phyloP scores from a whole-genome alignment of 2,113 vertebrate genomes.

The Nycticebus coucang region DNA sequence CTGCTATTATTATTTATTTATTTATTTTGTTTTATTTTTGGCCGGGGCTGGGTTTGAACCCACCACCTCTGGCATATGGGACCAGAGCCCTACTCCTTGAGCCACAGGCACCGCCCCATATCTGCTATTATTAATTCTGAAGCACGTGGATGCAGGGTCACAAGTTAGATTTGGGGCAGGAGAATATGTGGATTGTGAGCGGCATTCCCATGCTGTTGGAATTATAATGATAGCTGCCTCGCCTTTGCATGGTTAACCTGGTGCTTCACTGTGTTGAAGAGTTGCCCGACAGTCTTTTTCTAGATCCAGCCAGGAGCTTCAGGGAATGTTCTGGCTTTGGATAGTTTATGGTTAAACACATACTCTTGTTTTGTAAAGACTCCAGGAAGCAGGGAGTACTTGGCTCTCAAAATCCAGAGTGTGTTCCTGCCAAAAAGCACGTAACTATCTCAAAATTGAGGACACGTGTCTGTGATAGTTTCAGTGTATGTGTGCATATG shows the following conservation, averaged over 20 bases:
- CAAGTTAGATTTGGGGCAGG: background rate
- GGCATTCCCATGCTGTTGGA: background rate
- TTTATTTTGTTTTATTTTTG: no score
- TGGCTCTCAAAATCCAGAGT: slow-evolving; percentile 64
- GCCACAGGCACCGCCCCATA: no score
- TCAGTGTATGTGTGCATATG: background rate
- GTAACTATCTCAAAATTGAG: slow-evolving; percentile 77
- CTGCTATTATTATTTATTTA: background rate
- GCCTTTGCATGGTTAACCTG: background rate
- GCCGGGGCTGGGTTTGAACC: no score
- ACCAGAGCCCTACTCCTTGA: no score
- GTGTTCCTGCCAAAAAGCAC: slow-evolving; percentile 72
- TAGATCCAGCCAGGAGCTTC: slow-evolving; percentile 10
- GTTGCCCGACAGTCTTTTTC: background rate
- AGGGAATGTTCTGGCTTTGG: slow-evolving; percentile 51
- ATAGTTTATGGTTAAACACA: slow-evolving; percentile 67
- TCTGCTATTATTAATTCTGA: background rate
- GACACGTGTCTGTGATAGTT: slow-evolving; percentile 54
- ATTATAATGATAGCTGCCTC: background rate
- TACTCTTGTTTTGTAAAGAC: slow-evolving; percentile 75
- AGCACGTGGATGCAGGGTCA: background rate
- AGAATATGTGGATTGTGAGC: background rate
- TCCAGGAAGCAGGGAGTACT: slow-evolving; percentile 78
- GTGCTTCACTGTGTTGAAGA: background rate
- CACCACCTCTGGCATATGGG: no score